Conservation (phyloP, 2,888 invertebrate species). For the Trimorus sp. region DNA sequence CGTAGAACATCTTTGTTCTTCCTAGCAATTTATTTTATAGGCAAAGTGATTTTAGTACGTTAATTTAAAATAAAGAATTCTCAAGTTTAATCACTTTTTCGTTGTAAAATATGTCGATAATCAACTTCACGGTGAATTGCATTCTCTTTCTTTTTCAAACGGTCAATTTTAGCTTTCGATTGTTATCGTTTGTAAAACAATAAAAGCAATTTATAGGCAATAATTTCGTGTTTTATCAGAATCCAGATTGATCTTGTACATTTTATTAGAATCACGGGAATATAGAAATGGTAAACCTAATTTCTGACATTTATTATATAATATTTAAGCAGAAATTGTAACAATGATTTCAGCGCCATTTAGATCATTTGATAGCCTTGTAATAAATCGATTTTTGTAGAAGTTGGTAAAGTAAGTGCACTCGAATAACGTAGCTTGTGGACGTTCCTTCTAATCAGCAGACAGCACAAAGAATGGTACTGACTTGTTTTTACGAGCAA, state of each 20-base stretch:
- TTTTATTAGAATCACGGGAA: too few relatives aligned
- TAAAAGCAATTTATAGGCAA: too few relatives aligned
- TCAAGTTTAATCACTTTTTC: neutral
- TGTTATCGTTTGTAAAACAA: too few relatives aligned
- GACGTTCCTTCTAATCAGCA: constrained; percentile 64
- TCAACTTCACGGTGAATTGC: neutral
- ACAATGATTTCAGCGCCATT: constrained; percentile 8
- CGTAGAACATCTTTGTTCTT: constrained; percentile 19
- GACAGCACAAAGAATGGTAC: constrained; percentile 74
- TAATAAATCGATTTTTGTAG: constrained; percentile 34
- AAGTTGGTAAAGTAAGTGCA: constrained; percentile 19
- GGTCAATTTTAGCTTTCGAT: too few relatives aligned
- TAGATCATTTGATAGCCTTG: constrained; percentile 13
- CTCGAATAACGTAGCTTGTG: constrained; percentile 35
- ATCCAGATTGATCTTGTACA: too few relatives aligned
- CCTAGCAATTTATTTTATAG: constrained; percentile 14
- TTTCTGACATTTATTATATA: too few relatives aligned
- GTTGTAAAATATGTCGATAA: neutral
- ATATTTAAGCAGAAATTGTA: neutral
- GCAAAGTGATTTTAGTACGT: constrained; percentile 11
- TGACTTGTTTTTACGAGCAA: constrained; percentile 73
- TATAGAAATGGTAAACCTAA: too few relatives aligned
- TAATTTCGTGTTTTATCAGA: too few relatives aligned
- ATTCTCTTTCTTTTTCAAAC: neutral
- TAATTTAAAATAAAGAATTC: neutral